Evolutionary conservation across 2,113 vertebrate genomes (phyloP), one percentile per base, ranked within the genome.

Genomic region (Antigone vipio): DNA sequence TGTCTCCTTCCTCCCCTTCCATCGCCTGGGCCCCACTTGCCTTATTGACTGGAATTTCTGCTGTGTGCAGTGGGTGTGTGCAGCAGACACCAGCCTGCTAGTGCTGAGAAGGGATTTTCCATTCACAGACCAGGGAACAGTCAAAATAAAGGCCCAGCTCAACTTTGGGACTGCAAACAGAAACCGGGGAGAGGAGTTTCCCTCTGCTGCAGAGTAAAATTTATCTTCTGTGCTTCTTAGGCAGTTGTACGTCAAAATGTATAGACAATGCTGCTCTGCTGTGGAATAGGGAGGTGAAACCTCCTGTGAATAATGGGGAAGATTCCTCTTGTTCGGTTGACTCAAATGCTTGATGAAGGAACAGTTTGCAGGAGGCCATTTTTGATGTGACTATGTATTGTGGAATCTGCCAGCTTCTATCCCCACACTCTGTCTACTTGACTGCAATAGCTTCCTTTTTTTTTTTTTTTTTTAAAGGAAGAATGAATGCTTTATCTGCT

Each of bases 31-130:
- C 93, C 96, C 91, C 96, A 92, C 93, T 97, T 97, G 95, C 92
- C 95, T 98, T 97, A 97, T 85, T 98, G 97, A 97, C 88, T 97
- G 97, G 94, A 97, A 97, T 86, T 96, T 98, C 96, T 97, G 83
- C 92, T 97, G 95, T 97, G 93, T 97, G 97, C 88, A 88, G 95
- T 98, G 97, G 95, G 97, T 98, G 97, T 97, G 97, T 97, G 91
- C 95, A 84, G 95, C 97, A 96, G 96, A 95, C 96, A 97, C 83
- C 88, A 95, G 92, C 92, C 88, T 96, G 95, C 92, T 95, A 91
- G 85, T 95, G 91, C 96, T 96, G 92, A 96, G 97, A 50, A 96
- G 94, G 94, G 95, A 97, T 97, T 97, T 97, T 98, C 96, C 96
- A 92, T 97, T 98, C 93, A 95, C 86, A 94, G 97, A 80, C 91